Conservation (phyloP, 2,113 vertebrate species). For the Otis tarda region DNA sequence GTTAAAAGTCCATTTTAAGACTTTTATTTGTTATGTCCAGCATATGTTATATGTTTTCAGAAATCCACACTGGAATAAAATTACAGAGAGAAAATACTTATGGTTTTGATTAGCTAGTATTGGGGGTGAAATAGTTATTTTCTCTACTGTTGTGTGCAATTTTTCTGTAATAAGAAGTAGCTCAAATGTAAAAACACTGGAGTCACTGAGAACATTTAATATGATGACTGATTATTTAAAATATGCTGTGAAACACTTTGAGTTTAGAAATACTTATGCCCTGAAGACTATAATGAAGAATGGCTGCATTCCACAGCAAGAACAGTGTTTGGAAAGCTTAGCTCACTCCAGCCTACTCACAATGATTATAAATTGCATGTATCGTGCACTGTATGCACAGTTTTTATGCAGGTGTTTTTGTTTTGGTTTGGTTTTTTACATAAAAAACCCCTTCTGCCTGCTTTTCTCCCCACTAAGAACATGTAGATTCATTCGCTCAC, state of each 20-base stretch:
- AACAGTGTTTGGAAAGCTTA: constrained; percentile 68
- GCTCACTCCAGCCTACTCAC: constrained; percentile 29
- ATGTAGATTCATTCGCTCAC: not conserved
- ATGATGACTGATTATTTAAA: constrained; percentile 73
- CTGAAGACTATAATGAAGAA: constrained; percentile 75
- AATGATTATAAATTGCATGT: constrained; percentile 49
- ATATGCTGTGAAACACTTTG: constrained; percentile 74
- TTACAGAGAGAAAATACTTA: not conserved
- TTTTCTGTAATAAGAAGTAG: constrained; percentile 72
- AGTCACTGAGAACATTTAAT: constrained; percentile 51
- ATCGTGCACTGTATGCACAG: not conserved
- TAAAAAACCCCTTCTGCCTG: not conserved
- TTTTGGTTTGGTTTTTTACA: not conserved
- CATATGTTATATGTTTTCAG: not conserved
- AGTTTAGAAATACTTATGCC: constrained; percentile 71
- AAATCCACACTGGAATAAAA: not conserved
- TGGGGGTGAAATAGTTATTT: not conserved
- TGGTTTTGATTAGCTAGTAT: not conserved
- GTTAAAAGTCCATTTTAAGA: not conserved
- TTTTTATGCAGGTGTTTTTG: constrained; percentile 55
- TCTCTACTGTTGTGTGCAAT: not conserved
- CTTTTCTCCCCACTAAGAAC: not conserved
- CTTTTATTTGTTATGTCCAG: not conserved
- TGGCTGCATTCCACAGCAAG: constrained; percentile 73
- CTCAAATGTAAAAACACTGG: constrained; percentile 65